Conservation (phyloP, 2,888 invertebrate genomes). For the Stegana nigrithorax region DNA sequence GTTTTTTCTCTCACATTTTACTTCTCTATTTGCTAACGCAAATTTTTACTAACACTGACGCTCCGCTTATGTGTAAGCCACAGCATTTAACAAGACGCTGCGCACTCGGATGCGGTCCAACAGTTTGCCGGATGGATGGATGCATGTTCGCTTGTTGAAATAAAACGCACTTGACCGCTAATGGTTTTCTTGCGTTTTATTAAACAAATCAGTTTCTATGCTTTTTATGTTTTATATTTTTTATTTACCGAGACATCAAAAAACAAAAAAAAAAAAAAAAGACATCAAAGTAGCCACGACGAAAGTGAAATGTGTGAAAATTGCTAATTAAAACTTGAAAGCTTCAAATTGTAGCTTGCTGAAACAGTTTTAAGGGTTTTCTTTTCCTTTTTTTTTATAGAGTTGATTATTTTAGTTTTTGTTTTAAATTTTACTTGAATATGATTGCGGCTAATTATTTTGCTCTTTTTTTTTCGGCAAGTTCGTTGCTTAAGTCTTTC, state of each 20-base stretch:
- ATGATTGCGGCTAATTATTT: slow-evolving; percentile 1
- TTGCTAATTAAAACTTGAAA: slow-evolving; percentile 50
- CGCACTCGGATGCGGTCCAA: too few relatives aligned
- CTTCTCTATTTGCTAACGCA: too few relatives aligned
- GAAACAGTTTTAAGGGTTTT: background rate
- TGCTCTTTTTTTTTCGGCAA: background rate
- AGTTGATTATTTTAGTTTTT: background rate
- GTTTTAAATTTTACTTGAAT: background rate
- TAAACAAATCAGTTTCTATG: slow-evolving; percentile 38
- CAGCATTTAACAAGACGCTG: too few relatives aligned
- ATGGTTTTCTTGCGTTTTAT: slow-evolving; percentile 58
- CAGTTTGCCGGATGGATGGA: too few relatives aligned
- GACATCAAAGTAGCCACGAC: background rate
- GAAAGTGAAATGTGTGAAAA: slow-evolving; percentile 61
- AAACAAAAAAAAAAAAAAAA: background rate
- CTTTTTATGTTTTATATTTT: slow-evolving; percentile 24
- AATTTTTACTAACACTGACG: too few relatives aligned
- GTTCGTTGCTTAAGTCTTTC: slow-evolving; percentile 10
- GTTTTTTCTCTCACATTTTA: too few relatives aligned
- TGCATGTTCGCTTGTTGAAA: too few relatives aligned
- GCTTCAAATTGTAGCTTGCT: background rate
- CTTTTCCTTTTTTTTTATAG: background rate
- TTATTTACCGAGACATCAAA: slow-evolving; percentile 39
- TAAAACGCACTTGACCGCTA: slow-evolving; percentile 46
- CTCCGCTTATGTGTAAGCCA: too few relatives aligned